Conservation (phyloP, 2,113 vertebrate genomes). For the Agapornis roseicollis region DNA sequence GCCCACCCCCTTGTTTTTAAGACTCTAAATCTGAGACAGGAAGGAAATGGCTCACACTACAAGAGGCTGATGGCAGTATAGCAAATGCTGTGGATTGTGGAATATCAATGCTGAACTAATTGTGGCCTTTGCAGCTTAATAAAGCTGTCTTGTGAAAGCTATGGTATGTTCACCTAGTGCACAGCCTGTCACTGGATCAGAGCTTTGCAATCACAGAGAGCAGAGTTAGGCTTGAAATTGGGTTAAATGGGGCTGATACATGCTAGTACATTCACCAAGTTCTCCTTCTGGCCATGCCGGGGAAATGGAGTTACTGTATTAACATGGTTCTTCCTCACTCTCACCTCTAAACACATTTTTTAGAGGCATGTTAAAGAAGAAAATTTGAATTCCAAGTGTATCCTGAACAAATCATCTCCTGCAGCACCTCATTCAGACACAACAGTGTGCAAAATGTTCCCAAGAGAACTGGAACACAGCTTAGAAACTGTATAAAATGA, state of each 20-base stretch:
- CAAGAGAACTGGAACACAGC: neutral
- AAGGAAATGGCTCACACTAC: neutral
- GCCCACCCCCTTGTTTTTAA: neutral
- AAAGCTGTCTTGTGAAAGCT: neutral
- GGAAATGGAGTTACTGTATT: neutral
- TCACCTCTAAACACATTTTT: neutral
- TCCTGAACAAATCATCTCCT: neutral
- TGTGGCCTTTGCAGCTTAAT: neutral
- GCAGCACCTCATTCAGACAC: neutral
- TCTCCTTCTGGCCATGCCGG: neutral
- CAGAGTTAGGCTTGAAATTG: neutral
- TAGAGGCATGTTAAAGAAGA: neutral
- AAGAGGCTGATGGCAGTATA: neutral
- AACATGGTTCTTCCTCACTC: neutral
- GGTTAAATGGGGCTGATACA: neutral
- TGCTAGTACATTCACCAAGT: neutral
- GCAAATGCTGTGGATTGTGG: neutral
- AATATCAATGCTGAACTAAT: neutral
- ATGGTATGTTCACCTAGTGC: rapidly evolving
- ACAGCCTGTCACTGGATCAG: neutral
- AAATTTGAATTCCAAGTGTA: neutral
- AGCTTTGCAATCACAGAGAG: neutral
- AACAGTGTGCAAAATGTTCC: neutral
- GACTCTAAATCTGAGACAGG: neutral
- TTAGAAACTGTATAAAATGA: neutral